phyloP scores from a whole-genome alignment of 2,113 vertebrate species.

The Chrysochloris asiatica region DNA sequence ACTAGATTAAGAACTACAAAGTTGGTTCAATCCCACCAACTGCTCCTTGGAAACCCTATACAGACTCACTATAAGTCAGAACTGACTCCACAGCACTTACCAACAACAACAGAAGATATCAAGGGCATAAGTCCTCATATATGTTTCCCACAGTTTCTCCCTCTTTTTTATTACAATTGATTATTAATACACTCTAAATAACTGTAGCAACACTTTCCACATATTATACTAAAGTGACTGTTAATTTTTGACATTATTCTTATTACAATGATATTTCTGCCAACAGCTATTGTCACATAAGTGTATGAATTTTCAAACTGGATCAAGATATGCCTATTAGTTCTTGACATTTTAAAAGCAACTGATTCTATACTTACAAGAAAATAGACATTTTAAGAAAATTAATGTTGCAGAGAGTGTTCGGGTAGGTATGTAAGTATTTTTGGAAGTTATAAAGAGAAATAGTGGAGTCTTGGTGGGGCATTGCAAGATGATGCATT shows the following conservation, averaged over 20 bases:
- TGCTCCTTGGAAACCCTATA: no score
- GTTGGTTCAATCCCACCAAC: no score
- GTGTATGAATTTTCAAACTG: not conserved
- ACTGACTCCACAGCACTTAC: no score
- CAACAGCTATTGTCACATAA: not conserved
- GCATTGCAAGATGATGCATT: no score
- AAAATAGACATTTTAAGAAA: constrained; percentile 15
- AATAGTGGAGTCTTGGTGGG: no score
- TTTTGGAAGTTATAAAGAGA: constrained; percentile 25
- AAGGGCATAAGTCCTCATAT: not conserved
- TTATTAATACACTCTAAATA: not conserved
- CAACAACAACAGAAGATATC: no score
- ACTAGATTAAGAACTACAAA: no score
- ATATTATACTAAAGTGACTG: not conserved
- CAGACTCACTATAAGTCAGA: no score
- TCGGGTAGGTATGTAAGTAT: not conserved
- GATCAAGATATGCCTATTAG: not conserved
- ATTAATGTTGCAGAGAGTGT: not conserved
- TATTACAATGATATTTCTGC: not conserved
- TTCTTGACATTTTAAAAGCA: not conserved
- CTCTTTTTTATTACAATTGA: not conserved
- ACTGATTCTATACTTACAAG: not conserved
- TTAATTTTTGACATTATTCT: not conserved
- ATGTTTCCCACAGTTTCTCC: not conserved
- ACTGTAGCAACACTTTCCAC: not conserved